These are phyloP conservation scores for Macrostomum lignano DNA, from an alignment of 1,140 invertebrate species.

Conservation along the genomic window DNA sequence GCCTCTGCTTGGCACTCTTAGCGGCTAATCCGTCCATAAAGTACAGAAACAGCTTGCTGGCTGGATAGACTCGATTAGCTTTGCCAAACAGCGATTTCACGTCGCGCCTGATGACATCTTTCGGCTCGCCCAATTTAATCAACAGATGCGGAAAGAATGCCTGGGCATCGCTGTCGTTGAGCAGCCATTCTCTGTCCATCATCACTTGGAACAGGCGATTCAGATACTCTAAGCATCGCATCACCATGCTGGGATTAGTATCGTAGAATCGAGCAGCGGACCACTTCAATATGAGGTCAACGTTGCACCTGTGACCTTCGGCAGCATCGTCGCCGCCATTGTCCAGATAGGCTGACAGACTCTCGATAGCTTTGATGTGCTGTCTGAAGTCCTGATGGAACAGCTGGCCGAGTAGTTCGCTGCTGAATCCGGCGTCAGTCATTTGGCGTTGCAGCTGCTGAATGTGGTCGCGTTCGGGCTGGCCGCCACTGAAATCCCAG, in stretches of 20 bases:
- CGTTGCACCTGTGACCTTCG: slow-evolving; percentile 51
- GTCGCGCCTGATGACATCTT: slow-evolving; percentile 57
- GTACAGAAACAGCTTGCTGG: slow-evolving; percentile 57
- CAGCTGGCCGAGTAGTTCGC: slow-evolving; percentile 60
- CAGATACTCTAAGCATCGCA: slow-evolving; percentile 73
- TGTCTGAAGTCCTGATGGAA: slow-evolving; percentile 81
- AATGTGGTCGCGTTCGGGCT: slow-evolving; percentile 75
- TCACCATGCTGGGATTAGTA: slow-evolving; percentile 77
- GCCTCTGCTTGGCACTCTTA: slow-evolving; percentile 76
- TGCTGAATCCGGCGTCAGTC: too few species aligned
- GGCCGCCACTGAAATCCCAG: too few species aligned
- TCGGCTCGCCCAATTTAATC: slow-evolving; percentile 75
- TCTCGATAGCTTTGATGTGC: slow-evolving; percentile 77
- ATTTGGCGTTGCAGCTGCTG: slow-evolving; percentile 67
- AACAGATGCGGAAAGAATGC: slow-evolving; percentile 77
- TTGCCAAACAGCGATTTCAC: slow-evolving; percentile 56
- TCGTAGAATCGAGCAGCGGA: slow-evolving; percentile 77
- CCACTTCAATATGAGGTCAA: slow-evolving; percentile 85
- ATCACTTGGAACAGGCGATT: slow-evolving; percentile 48
- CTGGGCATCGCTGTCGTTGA: slow-evolving; percentile 60
- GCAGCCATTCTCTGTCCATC: slow-evolving; percentile 46
- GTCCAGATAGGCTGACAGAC: slow-evolving; percentile 28
- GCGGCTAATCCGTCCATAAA: slow-evolving; percentile 77
- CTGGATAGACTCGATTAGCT: slow-evolving; percentile 54
- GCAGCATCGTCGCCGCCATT: slow-evolving; percentile 33